Evolutionary conservation across 23 tunicate species (phyloP), one percentile per base, ranked within the genome.

Genomic region (Styela clava): DNA sequence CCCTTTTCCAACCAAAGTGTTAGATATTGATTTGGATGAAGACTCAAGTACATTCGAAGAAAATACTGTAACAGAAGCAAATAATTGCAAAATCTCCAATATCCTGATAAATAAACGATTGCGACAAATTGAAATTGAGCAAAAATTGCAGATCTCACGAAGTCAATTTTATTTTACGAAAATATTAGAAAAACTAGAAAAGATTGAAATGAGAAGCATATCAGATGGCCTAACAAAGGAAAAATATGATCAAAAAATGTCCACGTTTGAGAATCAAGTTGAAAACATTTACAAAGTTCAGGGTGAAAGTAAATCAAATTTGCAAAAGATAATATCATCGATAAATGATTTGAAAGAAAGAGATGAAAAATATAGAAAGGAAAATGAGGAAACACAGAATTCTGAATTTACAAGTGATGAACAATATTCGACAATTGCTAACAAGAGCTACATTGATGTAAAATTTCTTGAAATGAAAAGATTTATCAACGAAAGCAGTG

Each of bases 1-100:
- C 12, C 71, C 71, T 16, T 25, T 27, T 67, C 30, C 71, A 0
- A 67, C 71, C 0, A 27, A 27, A 25, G 71, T 67, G 16, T 67
- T 67, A 67, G 31, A 67, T 19, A 67, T 67, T 24, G 71, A 67
- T 22, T 22, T 67, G 16, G 71, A 67, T 67, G 31, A 67, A 25
- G 71, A 67, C 16, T 25, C 30, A 67, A 25, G 30, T 27, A 29
- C 31, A 67, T 1, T 16, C 31, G 24, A 67, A 19, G 71, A 67
- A 22, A 29, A 22, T 67, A 0, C 12, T 7, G 56, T 5, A 44
- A 5, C 56, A 44, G 9, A 44, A 44, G 12, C 56, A 12, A 44
- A 12, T 5, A 44, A 44, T 44, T 44, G 56, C 12, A 44, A 44
- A 44, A 5, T 12, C 12, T 44, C 56, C 7, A 44, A 44, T 44